Conservation (phyloP, 2,888 invertebrate species). For the Ormyrus nitidulus region DNA sequence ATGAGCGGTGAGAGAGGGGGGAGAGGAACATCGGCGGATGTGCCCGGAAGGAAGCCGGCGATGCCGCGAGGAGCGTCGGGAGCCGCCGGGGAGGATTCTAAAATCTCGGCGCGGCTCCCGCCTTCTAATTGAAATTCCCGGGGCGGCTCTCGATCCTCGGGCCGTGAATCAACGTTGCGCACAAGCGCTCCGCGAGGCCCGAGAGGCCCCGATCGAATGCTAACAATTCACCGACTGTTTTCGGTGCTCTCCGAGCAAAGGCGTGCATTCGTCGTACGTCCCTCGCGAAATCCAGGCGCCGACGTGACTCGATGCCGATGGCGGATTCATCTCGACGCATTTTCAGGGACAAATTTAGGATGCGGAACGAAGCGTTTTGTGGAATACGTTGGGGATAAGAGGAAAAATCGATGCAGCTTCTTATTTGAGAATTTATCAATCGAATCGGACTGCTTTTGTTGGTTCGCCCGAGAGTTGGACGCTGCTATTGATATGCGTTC, state of each 20-base stretch:
- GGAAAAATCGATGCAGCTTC: too few species aligned
- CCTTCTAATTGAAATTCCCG: constrained; percentile 60
- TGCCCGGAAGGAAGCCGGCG: constrained; percentile 35
- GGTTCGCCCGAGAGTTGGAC: neutral
- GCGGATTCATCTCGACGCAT: neutral
- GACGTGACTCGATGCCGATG: neutral
- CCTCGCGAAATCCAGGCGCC: constrained; percentile 5
- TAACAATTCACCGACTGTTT: constrained; percentile 45
- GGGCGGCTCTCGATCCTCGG: constrained; percentile 57
- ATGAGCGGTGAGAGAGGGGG: constrained; percentile 10
- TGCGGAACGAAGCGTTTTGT: too few species aligned
- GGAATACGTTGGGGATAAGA: too few species aligned
- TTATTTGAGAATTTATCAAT: too few species aligned
- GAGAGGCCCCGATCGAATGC: constrained; percentile 58
- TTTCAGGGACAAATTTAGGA: too few species aligned
- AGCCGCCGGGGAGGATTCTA: constrained; percentile 46
- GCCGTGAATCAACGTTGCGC: constrained; percentile 61
- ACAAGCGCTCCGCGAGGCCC: constrained; percentile 49
- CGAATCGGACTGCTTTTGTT: neutral
- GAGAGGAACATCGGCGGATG: neutral
- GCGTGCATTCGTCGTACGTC: neutral
- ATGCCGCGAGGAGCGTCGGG: neutral
- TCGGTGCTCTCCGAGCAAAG: neutral
- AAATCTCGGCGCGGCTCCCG: constrained; percentile 46
- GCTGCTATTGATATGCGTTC: constrained; percentile 25